phyloP scores from a whole-genome alignment of 2,888 invertebrate species.

The Melinaea menophilus region DNA sequence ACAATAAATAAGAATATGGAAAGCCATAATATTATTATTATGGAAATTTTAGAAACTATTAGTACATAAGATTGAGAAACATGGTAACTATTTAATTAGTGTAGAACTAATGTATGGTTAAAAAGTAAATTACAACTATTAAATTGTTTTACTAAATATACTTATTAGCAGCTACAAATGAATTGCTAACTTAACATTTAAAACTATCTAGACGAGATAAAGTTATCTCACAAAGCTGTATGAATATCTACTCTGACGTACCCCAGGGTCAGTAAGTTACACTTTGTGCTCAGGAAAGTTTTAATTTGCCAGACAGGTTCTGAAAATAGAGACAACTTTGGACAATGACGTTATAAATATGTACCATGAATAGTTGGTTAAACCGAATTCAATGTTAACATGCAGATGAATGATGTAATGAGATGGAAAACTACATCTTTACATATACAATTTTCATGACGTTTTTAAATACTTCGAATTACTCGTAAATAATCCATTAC shows the following conservation, averaged over 20 bases:
- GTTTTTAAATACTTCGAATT: too few relatives aligned
- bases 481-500: too few relatives aligned
- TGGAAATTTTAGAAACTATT: too few relatives aligned
- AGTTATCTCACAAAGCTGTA: slow-evolving; percentile 28
- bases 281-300: slow-evolving; percentile 30
- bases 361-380: not conserved
- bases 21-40: not conserved
- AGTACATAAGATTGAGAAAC: not conserved
- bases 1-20: not conserved
- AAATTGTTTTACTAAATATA: not conserved
- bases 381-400: too few relatives aligned
- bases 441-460: too few relatives aligned
- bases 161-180: not conserved
- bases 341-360: slow-evolving; percentile 13
- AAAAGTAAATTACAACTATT: too few relatives aligned
- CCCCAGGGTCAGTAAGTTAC: slow-evolving; percentile 20
- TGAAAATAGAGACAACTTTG: slow-evolving; percentile 22
- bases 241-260: slow-evolving; percentile 19
- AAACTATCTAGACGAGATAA: slow-evolving; percentile 12
- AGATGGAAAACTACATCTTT: too few relatives aligned
- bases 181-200: not conserved
- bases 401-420: too few relatives aligned
- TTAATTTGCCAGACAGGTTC: slow-evolving; percentile 25
- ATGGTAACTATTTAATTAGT: too few relatives aligned
- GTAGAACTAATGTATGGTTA: too few relatives aligned